Base-by-base conservation (phyloP, 1,140 invertebrate genomes). In the Trichoplusia ni region DNA sequence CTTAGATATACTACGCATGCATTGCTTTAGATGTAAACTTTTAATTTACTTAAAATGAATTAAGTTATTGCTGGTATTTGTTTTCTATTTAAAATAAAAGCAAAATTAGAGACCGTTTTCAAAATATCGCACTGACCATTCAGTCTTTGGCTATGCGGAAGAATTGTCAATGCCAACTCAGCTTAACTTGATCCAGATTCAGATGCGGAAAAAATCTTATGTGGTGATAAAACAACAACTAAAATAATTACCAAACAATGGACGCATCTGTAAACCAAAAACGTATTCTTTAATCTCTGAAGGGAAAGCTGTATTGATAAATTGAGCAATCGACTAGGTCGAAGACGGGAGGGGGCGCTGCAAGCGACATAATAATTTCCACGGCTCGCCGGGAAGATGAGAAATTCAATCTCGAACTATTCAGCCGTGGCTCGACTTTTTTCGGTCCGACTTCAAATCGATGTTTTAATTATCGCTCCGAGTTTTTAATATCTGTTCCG, bases 341-440 rank as follows among this genome's bases (percentile, higher is more conserved):
- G 76, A 75, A 73, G 73, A 70, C 63, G 67, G 64, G 64, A 27
- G 40, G 61, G 62, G 67, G 27, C 46, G 49, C 73, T 75, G 75
- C 64, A 71, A 64, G 70, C 70, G 76, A 78, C 76, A 78, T 75
- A 73, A 75, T 78, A 72, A 75, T 78, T 74, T 78, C 70, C 42
- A 69, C 71, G 64, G 69, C 33, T 29, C 29, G 29, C 51, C 54
- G 38, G 23, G 54, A 58, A 75, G 67, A 77, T 69, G 71, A 74
- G 71, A 67, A 74, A 77, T 74, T 77, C 69, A 74, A 74, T 74
- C 72, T 71, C 38, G 38, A 4, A 58, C 56, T 46, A 60, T 47
- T 47, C 42, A 60, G 8, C 18, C 56, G 56, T 37, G 11, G 13
- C 27, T 58, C 13, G 38, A 23, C 27, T 44, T 60, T 60, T 60